Percentiles rank a stretch among this genome's conserved stretches.
Evolutionary conservation across 2,888 invertebrate species (phyloP).

Genomic region (Apamea monoglypha): DNA sequence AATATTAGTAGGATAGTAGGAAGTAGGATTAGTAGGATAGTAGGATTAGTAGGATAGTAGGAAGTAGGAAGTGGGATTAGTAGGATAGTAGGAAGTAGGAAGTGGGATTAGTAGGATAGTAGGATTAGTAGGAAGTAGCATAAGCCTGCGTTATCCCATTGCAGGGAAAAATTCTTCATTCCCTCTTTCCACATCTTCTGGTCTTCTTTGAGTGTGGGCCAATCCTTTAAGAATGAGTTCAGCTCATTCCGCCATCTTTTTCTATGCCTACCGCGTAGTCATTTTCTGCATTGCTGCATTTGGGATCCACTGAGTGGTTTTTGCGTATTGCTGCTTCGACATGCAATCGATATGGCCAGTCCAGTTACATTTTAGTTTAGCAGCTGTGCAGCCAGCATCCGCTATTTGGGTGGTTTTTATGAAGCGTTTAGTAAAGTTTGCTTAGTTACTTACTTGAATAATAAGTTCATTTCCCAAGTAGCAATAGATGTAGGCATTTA

Average conservation of each 20-base stretch:
- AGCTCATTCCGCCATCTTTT: not conserved
- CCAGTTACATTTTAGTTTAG: not conserved
- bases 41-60: too few species aligned
- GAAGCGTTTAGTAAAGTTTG: not conserved
- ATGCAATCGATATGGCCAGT: not conserved
- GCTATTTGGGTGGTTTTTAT: not conserved
- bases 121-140: too few species aligned
- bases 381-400: not conserved
- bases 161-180: not conserved
- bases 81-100: too few species aligned
- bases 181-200: not conserved
- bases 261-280: not conserved
- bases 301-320: not conserved
- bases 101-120: too few species aligned
- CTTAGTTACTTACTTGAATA: slow-evolving; percentile 75
- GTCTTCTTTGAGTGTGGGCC: not conserved
- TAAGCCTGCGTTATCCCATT: not conserved
- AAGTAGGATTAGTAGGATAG: too few species aligned
- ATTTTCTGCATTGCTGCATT: not conserved
- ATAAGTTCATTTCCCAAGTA: slow-evolving; percentile 83
- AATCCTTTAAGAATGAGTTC: not conserved
- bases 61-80: too few species aligned
- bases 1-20: too few species aligned
- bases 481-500: slow-evolving; percentile 84
- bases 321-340: not conserved